A percentile compares a stretch with the other conserved stretches of the same genome.
phyloP scores from a whole-genome alignment of 2,113 vertebrate species.

The Mormyrus iriodes region DNA sequence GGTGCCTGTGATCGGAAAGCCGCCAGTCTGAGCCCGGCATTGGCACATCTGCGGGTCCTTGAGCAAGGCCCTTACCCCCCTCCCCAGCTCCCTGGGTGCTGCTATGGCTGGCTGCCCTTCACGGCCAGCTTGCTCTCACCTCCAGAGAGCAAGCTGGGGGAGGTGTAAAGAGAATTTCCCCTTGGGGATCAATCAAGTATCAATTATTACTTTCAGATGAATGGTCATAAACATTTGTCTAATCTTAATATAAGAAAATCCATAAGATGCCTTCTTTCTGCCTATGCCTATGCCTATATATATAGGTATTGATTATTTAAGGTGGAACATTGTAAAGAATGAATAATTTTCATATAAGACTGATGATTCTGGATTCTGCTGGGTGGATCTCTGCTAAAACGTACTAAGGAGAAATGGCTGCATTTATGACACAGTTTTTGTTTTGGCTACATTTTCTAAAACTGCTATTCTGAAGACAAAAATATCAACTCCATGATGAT shows the following conservation, averaged over 20 bases:
- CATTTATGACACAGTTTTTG: background rate
- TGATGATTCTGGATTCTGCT: background rate
- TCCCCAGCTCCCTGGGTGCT: no score
- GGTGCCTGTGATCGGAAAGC: no score
- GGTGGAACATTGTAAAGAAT: background rate
- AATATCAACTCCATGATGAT: background rate
- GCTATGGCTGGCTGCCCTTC: no score
- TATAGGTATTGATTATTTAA: background rate
- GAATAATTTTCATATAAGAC: background rate
- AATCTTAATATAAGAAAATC: background rate
- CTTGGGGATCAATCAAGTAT: no score
- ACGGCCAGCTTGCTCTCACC: no score
- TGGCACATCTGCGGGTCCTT: no score
- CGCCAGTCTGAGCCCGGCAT: no score
- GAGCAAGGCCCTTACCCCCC: no score
- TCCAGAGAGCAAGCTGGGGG: no score
- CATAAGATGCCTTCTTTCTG: background rate
- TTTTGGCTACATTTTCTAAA: background rate
- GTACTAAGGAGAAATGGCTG: background rate
- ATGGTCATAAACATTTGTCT: background rate
- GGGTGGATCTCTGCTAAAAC: background rate
- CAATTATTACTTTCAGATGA: background rate
- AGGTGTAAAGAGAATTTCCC: no score
- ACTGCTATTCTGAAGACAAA: background rate
- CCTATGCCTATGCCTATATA: background rate